A percentile compares a stretch with the other conserved stretches of the same genome.
phyloP scores from a whole-genome alignment of 2,113 vertebrate species.

The Illadopsis cleaveri region DNA sequence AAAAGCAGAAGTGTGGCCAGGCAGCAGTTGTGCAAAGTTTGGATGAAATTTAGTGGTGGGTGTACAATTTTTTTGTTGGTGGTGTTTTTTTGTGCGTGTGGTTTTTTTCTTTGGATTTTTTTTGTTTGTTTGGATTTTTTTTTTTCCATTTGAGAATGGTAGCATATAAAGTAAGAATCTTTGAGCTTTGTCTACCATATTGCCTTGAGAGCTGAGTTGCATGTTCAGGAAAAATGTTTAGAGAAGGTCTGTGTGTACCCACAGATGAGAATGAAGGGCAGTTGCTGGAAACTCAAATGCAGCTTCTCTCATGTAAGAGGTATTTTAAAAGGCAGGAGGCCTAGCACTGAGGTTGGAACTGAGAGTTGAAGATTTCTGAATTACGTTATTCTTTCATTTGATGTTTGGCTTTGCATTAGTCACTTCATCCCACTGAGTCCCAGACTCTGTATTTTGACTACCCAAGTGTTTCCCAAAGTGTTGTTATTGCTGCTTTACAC shows the following conservation, averaged over 20 bases:
- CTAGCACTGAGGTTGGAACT: background rate
- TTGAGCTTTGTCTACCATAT: background rate
- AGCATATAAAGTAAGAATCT: background rate
- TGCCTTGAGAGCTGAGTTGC: background rate
- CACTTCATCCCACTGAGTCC: background rate
- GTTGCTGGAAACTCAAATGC: background rate
- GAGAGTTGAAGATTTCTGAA: background rate
- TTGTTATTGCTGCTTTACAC: background rate
- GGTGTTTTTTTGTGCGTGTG: too few species aligned
- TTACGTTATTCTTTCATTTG: background rate
- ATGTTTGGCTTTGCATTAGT: background rate
- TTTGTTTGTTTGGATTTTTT: background rate
- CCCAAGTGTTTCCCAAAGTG: background rate
- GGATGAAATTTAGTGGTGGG: background rate
- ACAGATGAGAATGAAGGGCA: background rate
- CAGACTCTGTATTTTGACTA: background rate
- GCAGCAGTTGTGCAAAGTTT: background rate
- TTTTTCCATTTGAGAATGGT: background rate
- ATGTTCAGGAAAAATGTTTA: background rate
- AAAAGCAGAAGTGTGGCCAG: background rate
- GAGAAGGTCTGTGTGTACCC: background rate
- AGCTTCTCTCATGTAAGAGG: background rate
- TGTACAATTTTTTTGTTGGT: background rate
- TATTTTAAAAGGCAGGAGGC: background rate
- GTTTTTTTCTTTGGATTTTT: too few species aligned